A percentile compares a stretch with the other conserved stretches of the same genome.
Evolutionary conservation across 2,888 invertebrate species (phyloP).

Genomic region (Andrena fulva): DNA sequence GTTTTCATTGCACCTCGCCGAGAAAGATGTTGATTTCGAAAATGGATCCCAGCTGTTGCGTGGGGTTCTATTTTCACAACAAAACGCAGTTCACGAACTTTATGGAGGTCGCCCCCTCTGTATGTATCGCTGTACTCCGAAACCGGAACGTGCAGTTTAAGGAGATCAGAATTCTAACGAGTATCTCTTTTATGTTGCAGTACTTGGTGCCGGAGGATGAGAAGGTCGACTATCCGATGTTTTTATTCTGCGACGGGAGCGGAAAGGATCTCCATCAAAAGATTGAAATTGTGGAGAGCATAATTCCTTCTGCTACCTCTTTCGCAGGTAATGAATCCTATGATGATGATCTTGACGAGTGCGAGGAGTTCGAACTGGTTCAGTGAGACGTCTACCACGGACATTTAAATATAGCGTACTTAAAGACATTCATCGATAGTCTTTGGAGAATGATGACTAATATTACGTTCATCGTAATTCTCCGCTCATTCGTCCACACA

Average conservation of each 20-base stretch:
- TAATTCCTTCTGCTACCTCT: conserved; percentile 71
- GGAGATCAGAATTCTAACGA: not conserved
- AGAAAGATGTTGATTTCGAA: conserved; percentile 93
- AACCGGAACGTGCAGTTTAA: not conserved
- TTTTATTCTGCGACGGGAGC: conserved; percentile 91
- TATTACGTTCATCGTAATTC: conserved; percentile 37
- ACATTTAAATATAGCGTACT: conserved; percentile 67
- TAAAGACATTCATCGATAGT: conserved; percentile 63
- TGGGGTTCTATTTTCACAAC: conserved; percentile 94
- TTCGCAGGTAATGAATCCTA: conserved; percentile 68
- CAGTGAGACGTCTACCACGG: conserved; percentile 59
- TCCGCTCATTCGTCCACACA: conserved; percentile 58
- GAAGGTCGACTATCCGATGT: conserved; percentile 92
- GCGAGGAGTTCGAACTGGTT: conserved; percentile 81
- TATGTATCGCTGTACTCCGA: conserved; percentile 77
- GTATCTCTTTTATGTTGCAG: conserved; percentile 78
- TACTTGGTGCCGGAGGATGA: conserved; percentile 85
- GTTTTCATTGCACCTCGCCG: conserved; percentile 95
- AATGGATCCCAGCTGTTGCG: conserved; percentile 97
- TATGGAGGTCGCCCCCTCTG: conserved; percentile 89
- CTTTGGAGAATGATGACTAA: conserved; percentile 23
- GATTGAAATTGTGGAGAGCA: conserved; percentile 74
- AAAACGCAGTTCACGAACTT: conserved; percentile 92
- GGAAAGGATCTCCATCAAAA: conserved; percentile 85
- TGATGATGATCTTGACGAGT: conserved; percentile 80